Evolutionary conservation across 2,797 vertebrate species (phyloP), one percentile per base, ranked within the genome.

Genomic region (Craterocephalus amniculus): DNA sequence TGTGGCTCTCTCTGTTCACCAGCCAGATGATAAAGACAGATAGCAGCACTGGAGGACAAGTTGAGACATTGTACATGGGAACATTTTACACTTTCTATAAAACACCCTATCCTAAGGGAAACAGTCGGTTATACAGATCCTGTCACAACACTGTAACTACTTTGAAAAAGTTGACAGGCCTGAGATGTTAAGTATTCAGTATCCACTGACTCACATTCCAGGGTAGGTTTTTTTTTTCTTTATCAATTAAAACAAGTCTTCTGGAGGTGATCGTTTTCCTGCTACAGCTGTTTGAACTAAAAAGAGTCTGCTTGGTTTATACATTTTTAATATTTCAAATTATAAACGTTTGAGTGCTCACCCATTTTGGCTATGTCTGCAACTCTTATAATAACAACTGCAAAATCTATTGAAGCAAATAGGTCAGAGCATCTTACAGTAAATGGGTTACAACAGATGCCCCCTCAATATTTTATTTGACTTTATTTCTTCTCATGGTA

Each of bases 301-400:
- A 60, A 70, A 49, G 31, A 63, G 73, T 70, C 43, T 27, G 24
- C 55, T n/a, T 68, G 55, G 27, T 51, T 76, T 18, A 76, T 74
- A 32, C 38, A 81, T 82, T 68, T 83, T 81, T 81, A 63, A 86
- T 78, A 63, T 51, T 55, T 34, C 36, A 68, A 16, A 76, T 79
- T 67, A 81, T 34, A 13, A 63, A 76, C 69, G 67, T 67, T 59
- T 27, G 31, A 83, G 58, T 49, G 48, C 35, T 76, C 72, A 24
- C 43, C 64, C 32, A 34, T 26, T 35, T 61, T 51, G 13, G 26
- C 27, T 49, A 1, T 38, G 40, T 43, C 8, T 8, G 18, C 7
- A 1, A 52, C 4, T 14, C 14, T 14, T 1, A 4, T 16, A 36
- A n/a, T 27, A 16, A 16, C 10, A 36, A 20, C 24, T 1, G 13